Evolutionary conservation across 1,140 invertebrate genomes (phyloP).

Genomic region (Eriosoma lanigerum): DNA sequence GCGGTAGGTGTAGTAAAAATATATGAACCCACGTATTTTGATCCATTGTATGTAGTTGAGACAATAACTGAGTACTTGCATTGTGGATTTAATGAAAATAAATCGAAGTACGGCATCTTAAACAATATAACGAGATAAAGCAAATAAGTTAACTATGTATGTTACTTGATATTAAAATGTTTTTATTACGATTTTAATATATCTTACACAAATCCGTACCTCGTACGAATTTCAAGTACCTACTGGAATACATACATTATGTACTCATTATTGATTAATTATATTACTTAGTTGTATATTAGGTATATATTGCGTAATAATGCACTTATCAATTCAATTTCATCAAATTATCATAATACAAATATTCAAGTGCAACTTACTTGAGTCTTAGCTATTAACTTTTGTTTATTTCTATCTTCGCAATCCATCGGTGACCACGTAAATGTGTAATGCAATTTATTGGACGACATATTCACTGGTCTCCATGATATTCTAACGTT

Average conservation of each 20-base stretch:
- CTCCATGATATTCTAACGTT: conserved; percentile 19
- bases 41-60: conserved; percentile 15
- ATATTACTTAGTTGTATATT: too few relatives aligned
- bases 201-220: too few relatives aligned
- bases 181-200: too few relatives aligned
- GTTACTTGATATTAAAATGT: too few relatives aligned
- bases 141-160: too few relatives aligned
- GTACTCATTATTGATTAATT: too few relatives aligned
- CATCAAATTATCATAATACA: too few relatives aligned
- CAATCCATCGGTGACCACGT: background rate
- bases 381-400: background rate
- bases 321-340: too few relatives aligned
- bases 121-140: background rate
- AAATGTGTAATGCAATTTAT: background rate
- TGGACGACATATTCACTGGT: background rate
- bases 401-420: background rate
- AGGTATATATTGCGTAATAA: too few relatives aligned
- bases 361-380: conserved; percentile 17
- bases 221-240: too few relatives aligned
- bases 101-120: conserved; percentile 31
- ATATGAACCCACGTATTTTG: conserved; percentile 19
- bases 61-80: conserved; percentile 17
- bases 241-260: too few relatives aligned
- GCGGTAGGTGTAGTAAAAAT: background rate
- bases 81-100: conserved; percentile 17